Evolutionary conservation across 2,888 invertebrate genomes (phyloP), one percentile per base, ranked within the genome.

Genomic region (Hipparchia semele): DNA sequence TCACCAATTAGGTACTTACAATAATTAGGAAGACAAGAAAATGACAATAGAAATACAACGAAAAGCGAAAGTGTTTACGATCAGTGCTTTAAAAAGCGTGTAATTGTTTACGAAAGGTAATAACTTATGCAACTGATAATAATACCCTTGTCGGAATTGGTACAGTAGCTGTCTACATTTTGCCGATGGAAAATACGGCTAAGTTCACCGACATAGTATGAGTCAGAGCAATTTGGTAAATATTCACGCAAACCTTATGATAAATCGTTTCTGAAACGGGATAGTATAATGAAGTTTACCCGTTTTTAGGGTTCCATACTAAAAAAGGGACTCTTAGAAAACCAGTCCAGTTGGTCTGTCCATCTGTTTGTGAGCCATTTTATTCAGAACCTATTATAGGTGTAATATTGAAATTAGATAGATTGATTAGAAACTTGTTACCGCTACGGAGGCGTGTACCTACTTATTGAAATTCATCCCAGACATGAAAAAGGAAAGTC

Each of bases 211-310:
- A 72, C 72, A 72, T 65, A 56, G 53, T 56, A 56, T 73, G 76
- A 76, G 66, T 76, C 76, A 76, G 66, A 67, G 46, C 53, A 65
- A 73, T 73, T 75, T 73, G 65, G 68, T 73, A 73, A 72, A 71
- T 56, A 10, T 69, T 73, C 80, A 78, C 82, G 84, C 83, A 86
- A 73, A 69, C 72, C 74, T 66, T 72, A 77, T 75, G 64, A 71
- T 66, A 75, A 77, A 75, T 72, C 73, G 60, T 73, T 77, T 72
- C 23, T 58, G 64, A 70, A 73, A 73, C 73, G 70, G 68, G 12
- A 59, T 68, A 39, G 45, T 67, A 23, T 33, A 58, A 23, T 46
- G 23, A 23, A 68, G 49, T 56, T 54, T 67, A 13, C 45, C 54
- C 33, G 9, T 23, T 12, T 65, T 65, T 33, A 49, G 3, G 39